Percentiles rank a stretch among this genome's conserved stretches.
These are phyloP conservation scores for Polypedilum vanderplanki DNA, from an alignment of 1,140 invertebrate genomes.

Conservation along the genomic window DNA sequence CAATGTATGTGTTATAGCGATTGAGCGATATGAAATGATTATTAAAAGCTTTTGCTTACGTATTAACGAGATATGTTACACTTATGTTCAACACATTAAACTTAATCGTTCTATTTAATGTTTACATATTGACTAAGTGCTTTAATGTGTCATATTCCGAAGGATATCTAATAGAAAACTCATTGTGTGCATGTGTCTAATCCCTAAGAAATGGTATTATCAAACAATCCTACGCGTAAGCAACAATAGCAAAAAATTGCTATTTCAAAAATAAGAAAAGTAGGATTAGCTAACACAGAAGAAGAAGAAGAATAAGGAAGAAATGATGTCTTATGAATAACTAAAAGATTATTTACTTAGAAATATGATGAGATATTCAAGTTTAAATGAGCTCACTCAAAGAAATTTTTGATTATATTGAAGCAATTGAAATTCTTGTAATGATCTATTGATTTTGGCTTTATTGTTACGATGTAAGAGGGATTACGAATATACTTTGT, in stretches of 20 bases:
- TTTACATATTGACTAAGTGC: constrained; percentile 13
- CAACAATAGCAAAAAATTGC: not conserved
- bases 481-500: no score
- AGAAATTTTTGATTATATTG: no score
- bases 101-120: not conserved
- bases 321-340: not conserved
- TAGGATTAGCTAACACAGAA: not conserved
- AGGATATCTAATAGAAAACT: not conserved
- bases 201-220: constrained; percentile 9
- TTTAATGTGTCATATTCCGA: not conserved
- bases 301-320: not conserved
- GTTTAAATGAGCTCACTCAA: no score
- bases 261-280: not conserved
- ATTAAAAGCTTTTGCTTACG: constrained; percentile 2
- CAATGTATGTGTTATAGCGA: not conserved
- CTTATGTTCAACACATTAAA: constrained; percentile 14
- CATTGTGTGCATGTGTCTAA: constrained; percentile 7
- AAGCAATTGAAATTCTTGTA: no score
- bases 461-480: no score
- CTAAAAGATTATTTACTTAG: not conserved
- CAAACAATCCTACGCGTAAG: not conserved
- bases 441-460: no score
- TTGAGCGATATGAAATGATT: not conserved
- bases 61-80: not conserved
- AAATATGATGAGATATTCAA: no score